Evolutionary conservation across 2,888 invertebrate genomes (phyloP).

Genomic region (Incurvaria masculella): DNA sequence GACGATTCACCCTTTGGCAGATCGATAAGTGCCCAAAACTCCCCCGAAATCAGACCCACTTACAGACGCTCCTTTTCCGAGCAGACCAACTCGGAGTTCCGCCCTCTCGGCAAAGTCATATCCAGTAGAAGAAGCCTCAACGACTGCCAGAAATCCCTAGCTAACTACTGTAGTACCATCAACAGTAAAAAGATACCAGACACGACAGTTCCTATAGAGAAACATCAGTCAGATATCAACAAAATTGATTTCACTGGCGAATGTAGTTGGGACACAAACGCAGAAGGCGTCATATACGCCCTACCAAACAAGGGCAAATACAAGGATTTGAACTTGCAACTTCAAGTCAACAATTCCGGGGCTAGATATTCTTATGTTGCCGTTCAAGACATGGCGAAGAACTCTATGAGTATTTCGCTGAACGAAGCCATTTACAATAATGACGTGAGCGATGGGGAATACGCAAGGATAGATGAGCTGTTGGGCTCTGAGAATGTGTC

Average conservation of each 20-base stretch:
- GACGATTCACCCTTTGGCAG: slow-evolving; percentile 32
- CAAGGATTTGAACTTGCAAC: slow-evolving; percentile 44
- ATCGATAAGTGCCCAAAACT: slow-evolving; percentile 45
- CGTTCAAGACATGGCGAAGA: slow-evolving; percentile 40
- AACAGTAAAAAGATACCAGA: slow-evolving; percentile 17
- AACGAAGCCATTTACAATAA: slow-evolving; percentile 45
- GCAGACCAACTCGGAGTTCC: slow-evolving; percentile 35
- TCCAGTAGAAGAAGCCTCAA: slow-evolving; percentile 46
- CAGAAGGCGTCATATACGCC: slow-evolving; percentile 51
- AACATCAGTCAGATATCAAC: slow-evolving; percentile 25
- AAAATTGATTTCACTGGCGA: slow-evolving; percentile 52
- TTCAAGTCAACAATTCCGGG: slow-evolving; percentile 50
- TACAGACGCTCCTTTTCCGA: slow-evolving; percentile 49
- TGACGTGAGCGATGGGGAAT: slow-evolving; percentile 43
- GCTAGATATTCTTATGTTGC: slow-evolving; percentile 49
- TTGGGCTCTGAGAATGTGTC: slow-evolving; percentile 44
- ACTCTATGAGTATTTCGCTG: slow-evolving; percentile 47
- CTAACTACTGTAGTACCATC: slow-evolving; percentile 32
- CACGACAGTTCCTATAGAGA: slow-evolving; percentile 23
- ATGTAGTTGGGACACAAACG: slow-evolving; percentile 56
- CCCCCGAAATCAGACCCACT: slow-evolving; percentile 45
- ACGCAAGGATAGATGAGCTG: slow-evolving; percentile 45
- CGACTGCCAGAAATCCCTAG: slow-evolving; percentile 43
- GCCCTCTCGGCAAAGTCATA: slow-evolving; percentile 44
- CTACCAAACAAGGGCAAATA: slow-evolving; percentile 51